A percentile compares a stretch with the other conserved stretches of the same genome.
These are phyloP conservation scores for Nemurella pictetii DNA, from an alignment of 2,888 invertebrate species.

Conservation along the genomic window DNA sequence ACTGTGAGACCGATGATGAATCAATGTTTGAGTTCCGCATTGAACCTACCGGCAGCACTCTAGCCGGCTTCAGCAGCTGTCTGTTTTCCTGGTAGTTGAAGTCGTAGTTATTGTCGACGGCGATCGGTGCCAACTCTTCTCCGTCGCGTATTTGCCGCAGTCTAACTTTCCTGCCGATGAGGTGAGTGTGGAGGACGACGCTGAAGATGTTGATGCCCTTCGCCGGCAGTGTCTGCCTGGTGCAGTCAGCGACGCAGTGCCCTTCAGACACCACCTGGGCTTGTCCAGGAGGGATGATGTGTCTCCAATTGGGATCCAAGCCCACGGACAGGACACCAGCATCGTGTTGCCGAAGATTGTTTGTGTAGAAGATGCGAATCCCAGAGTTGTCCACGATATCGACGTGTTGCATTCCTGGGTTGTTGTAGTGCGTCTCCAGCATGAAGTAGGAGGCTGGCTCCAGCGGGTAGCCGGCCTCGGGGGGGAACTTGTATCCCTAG, in stretches of 20 bases:
- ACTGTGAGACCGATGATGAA: too few relatives aligned
- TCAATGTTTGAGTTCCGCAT: neutral
- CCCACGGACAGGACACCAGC: constrained; percentile 70
- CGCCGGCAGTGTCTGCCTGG: constrained; percentile 64
- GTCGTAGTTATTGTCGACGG: constrained; percentile 69
- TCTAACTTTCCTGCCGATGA: constrained; percentile 66
- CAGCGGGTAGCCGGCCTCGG: constrained; percentile 70
- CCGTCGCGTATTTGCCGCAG: constrained; percentile 65
- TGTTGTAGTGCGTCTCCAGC: constrained; percentile 75
- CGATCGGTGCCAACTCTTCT: constrained; percentile 66
- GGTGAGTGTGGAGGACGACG: constrained; percentile 70
- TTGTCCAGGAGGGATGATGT: constrained; percentile 73
- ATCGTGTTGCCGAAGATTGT: constrained; percentile 65
- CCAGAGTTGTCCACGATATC: constrained; percentile 67
- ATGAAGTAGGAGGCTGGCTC: constrained; percentile 66
- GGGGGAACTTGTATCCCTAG: constrained; percentile 64
- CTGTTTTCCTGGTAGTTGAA: constrained; percentile 72
- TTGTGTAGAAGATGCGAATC: constrained; percentile 66
- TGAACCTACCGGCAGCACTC: constrained; percentile 50
- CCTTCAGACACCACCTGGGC: constrained; percentile 68
- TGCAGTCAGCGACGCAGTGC: constrained; percentile 70
- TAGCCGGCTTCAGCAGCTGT: constrained; percentile 61
- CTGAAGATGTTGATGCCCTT: constrained; percentile 69
- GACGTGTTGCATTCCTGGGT: constrained; percentile 56
- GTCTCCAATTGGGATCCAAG: constrained; percentile 71